Base-by-base conservation (phyloP, 2,797 vertebrate species). In the Myotis planiceps region DNA sequence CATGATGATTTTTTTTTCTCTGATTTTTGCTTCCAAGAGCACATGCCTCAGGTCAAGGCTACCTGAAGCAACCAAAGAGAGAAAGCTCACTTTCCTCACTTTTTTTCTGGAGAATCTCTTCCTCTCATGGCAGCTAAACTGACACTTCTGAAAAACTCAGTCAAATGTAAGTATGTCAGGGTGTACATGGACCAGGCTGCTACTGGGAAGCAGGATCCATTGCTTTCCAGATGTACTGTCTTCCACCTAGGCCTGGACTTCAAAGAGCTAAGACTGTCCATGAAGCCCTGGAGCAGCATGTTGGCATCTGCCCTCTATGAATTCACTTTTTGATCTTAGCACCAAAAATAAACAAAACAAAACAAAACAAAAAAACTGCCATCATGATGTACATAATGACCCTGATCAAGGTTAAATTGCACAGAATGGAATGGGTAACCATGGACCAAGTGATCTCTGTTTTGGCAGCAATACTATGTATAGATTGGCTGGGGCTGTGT, bases 381-480 rank as follows among this genome's bases (percentile, higher is more conserved):
- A 8, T 37, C 15, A 7, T 1, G 3, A 5, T 6, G 3, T 32
- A 23, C 63, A 42, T 13, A 34, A 63, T 53, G 55, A 60, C 15
- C n/a, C 51, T 10, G 4, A 27, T 7, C 18, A 27, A n/a, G 4
- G 47, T 29, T 51, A 82, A 53, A 74, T 3, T 18, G 23, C 49
- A 72, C 32, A 81, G 34, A 82, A 45, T 18, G n/a, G 14, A 58
- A 53, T 42, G 32, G n/a, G 27, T 6, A 29, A 45, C 29, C 21
- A 42, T 9, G 3, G 10, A 34, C 42, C 27, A 19, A n/a, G 19
- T 34, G 19, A 16, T 27, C 39, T 58, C 72, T 85, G 42, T 81
- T 27, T 82, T 21, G 14, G 58, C 3, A 47, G 29, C 16, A 51
- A 9, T 5, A 4, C 0, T 5, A 6, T 1, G 0, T 3, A 4